phyloP scores from a whole-genome alignment of 2,888 invertebrate genomes.

The Cylloceria caligata region DNA sequence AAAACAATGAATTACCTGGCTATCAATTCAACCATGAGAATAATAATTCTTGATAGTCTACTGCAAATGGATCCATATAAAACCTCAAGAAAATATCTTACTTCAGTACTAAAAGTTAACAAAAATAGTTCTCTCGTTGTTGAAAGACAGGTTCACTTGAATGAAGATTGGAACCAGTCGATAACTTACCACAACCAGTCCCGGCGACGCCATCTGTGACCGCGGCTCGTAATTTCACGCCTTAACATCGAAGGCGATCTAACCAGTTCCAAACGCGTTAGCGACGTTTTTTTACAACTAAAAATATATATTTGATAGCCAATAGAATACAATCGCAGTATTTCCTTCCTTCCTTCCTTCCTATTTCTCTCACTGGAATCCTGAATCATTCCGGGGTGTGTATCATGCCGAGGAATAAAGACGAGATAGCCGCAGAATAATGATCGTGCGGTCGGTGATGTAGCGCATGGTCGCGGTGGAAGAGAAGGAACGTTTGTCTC shows the following conservation, averaged over 20 bases:
- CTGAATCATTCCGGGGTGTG: constrained; percentile 40
- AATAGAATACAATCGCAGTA: constrained; percentile 35
- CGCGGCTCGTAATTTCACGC: background rate
- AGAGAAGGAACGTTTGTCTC: constrained; percentile 69
- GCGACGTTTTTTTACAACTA: background rate
- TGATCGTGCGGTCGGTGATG: constrained; percentile 62
- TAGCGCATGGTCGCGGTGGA: constrained; percentile 56
- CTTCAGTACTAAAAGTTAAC: background rate
- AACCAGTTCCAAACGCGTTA: background rate
- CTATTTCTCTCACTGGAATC: constrained; percentile 18
- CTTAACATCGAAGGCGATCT: background rate
- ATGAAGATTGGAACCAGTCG: background rate
- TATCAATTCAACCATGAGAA: background rate
- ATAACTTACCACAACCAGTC: constrained; percentile 21
- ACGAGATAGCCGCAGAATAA: constrained; percentile 53
- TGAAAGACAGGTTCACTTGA: background rate
- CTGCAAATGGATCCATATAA: background rate
- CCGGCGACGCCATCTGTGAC: constrained; percentile 10
- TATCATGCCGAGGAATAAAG: constrained; percentile 31
- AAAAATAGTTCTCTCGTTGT: background rate
- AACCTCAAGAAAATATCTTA: background rate
- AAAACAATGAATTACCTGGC: background rate
- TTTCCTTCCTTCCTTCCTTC: constrained; percentile 17
- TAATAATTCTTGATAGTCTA: background rate
- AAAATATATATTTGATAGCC: constrained; percentile 54